Percentiles rank a stretch among this genome's conserved stretches.
Evolutionary conservation across 2,113 vertebrate genomes (phyloP).

Genomic region (Stegostoma tigrinum): DNA sequence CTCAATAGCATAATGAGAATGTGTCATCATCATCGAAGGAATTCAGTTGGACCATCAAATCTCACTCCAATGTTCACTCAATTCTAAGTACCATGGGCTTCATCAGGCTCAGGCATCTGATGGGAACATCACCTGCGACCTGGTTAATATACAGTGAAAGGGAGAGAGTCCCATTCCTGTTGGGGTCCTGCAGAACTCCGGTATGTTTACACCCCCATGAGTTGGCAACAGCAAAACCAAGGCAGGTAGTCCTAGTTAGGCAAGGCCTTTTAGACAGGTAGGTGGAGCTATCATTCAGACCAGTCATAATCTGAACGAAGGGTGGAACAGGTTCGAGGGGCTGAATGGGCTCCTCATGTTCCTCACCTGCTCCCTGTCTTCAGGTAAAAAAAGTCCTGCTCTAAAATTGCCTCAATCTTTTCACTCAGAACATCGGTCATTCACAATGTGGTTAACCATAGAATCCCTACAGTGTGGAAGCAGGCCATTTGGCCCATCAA

Average conservation of each 20-base stretch:
- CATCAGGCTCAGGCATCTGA: neutral
- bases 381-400: too few relatives aligned
- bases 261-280: neutral
- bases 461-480: too few relatives aligned
- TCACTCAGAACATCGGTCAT: neutral
- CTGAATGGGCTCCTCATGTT: neutral
- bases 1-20: neutral
- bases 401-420: neutral
- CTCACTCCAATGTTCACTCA: neutral
- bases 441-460: too few relatives aligned
- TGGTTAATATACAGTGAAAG: too few relatives aligned
- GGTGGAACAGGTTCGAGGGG: neutral
- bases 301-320: neutral
- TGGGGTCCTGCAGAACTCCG: neutral
- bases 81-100: neutral
- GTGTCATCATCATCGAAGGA: neutral
- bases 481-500: too few relatives aligned
- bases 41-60: neutral
- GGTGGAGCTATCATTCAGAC: neutral
- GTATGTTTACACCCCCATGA: neutral
- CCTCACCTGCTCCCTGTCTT: neutral
- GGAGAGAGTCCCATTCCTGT: neutral
- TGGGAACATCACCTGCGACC: neutral
- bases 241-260: neutral
- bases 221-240: neutral